Conservation (phyloP, 2,797 vertebrate species). For the Tadarida brasiliensis region DNA sequence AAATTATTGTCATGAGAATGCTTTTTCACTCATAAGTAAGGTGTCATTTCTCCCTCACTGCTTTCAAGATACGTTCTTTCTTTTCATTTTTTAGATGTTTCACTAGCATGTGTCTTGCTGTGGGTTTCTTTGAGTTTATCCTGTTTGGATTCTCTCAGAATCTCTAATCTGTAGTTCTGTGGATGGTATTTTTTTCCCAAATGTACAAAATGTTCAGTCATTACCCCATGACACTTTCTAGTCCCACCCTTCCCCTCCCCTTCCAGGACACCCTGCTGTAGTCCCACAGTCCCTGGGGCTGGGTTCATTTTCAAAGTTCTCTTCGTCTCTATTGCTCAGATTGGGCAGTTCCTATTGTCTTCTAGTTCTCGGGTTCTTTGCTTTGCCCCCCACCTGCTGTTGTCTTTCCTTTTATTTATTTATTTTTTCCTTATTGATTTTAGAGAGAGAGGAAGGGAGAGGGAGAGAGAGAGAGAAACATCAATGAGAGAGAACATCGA, state of each 20-base stretch:
- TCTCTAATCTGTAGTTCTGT: neutral
- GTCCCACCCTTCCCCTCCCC: neutral
- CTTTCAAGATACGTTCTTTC: neutral
- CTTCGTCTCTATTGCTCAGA: neutral
- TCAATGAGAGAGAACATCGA: no score
- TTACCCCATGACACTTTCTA: neutral
- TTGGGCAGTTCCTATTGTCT: neutral
- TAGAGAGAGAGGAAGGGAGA: neutral
- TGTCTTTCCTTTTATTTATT: neutral
- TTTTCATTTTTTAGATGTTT: neutral
- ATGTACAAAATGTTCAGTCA: neutral
- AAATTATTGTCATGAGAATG: neutral
- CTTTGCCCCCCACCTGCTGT: neutral
- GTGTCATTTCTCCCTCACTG: neutral
- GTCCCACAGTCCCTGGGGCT: neutral
- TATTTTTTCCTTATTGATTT: no score
- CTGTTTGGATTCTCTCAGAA: neutral
- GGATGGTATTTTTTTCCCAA: neutral
- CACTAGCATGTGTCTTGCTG: neutral
- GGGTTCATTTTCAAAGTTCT: neutral
- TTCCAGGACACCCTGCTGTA: neutral
- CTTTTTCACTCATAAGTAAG: neutral
- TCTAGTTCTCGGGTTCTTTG: neutral
- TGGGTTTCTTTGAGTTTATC: neutral
- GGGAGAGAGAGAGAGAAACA: neutral